These are phyloP conservation scores for Cephonodes hylas DNA, from an alignment of 2,888 invertebrate genomes.

Conservation along the genomic window DNA sequence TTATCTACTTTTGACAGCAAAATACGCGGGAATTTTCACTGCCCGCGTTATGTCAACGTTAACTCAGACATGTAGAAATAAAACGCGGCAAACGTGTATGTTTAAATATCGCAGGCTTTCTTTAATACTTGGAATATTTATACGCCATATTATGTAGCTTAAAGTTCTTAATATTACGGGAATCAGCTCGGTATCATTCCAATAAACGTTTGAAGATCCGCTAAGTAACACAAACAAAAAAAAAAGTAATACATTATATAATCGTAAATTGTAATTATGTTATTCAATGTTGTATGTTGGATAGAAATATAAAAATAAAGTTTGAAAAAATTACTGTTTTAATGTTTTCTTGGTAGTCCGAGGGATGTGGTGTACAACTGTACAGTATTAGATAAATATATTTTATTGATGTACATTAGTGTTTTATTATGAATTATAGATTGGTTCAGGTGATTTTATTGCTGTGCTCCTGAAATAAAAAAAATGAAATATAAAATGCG, in stretches of 20 bases:
- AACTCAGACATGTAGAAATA: neutral
- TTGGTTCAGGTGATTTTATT: slow-evolving; percentile 35
- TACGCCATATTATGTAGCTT: slow-evolving; percentile 16
- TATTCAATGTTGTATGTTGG: slow-evolving; percentile 73
- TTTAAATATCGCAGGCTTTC: neutral
- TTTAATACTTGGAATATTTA: slow-evolving; percentile 5
- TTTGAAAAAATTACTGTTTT: slow-evolving; percentile 54
- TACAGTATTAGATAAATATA: slow-evolving; percentile 77
- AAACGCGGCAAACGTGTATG: neutral
- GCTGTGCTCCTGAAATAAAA: slow-evolving; percentile 40
- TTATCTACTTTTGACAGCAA: slow-evolving; percentile 10
- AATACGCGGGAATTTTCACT: slow-evolving; percentile 6
- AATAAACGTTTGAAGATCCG: slow-evolving; percentile 59
- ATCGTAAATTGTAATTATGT: slow-evolving; percentile 56
- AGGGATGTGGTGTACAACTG: slow-evolving; percentile 47
- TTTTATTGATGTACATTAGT: slow-evolving; percentile 54
- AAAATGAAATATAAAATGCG: neutral
- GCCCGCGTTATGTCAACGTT: neutral
- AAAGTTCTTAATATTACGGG: slow-evolving; percentile 28
- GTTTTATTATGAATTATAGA: slow-evolving; percentile 47
- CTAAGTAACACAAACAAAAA: slow-evolving; percentile 43
- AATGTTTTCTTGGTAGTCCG: slow-evolving; percentile 61
- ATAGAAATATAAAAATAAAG: slow-evolving; percentile 72
- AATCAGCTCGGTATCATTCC: slow-evolving; percentile 79
- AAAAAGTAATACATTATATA: slow-evolving; percentile 41